These are phyloP conservation scores for Timema cristinae DNA, from an alignment of 2,888 invertebrate species.

Conservation along the genomic window DNA sequence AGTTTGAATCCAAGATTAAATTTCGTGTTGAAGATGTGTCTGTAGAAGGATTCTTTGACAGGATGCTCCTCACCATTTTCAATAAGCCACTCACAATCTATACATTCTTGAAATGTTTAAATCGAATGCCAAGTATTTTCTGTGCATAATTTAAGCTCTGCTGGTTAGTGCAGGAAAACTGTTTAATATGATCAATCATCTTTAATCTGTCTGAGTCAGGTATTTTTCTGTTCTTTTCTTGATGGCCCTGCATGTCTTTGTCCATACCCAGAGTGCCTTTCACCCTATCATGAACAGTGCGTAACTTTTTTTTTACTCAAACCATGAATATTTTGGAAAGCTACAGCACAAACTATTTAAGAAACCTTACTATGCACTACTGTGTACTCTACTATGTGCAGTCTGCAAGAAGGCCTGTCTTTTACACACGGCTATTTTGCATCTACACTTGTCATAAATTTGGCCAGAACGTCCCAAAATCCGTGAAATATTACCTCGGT, in stretches of 20 bases:
- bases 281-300: background rate
- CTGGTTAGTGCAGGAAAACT: background rate
- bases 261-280: background rate
- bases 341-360: too few relatives aligned
- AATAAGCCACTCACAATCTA: too few relatives aligned
- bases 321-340: too few relatives aligned
- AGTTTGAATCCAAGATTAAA: constrained; percentile 10
- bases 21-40: background rate
- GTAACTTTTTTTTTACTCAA: background rate
- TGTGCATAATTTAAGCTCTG: too few relatives aligned
- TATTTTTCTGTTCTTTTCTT: background rate
- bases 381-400: too few relatives aligned
- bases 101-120: too few relatives aligned
- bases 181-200: background rate
- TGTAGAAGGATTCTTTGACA: background rate
- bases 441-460: background rate
- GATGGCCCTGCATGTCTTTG: background rate
- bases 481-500: background rate
- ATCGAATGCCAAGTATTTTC: too few relatives aligned
- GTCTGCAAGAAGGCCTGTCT: too few relatives aligned
- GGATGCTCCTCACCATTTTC: background rate
- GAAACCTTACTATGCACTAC: too few relatives aligned
- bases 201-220: background rate
- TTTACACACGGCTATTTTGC: too few relatives aligned
- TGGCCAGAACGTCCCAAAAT: background rate